Base-by-base conservation (phyloP, 2,797 vertebrate species). In the Pipistrellus kuhlii region DNA sequence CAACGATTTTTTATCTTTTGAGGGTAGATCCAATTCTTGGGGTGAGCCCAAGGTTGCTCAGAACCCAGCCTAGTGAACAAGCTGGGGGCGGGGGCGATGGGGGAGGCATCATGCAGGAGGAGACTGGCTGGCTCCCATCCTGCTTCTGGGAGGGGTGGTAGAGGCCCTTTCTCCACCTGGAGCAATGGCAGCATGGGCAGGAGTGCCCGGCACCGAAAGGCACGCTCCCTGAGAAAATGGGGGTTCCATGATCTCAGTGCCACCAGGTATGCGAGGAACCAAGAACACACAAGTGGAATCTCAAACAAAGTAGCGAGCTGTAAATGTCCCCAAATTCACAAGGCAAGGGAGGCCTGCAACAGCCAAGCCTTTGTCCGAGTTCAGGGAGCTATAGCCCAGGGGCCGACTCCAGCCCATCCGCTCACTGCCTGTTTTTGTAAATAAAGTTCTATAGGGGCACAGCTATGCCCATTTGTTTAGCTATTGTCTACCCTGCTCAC, bases 391-490 rank as follows among this genome's bases (percentile, higher is more conserved):
- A 55, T 13, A 57, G 73, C 44, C 68, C 32, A 38, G 17, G 14
- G 46, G 75, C 41, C 77, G 76, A 95, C 85, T 48, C 25, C 18
- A 88, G 71, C 46, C 75, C 9, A 38, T 21, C 59, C 38, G 46
- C 32, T 35, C n/a, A 72, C 44, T 41, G 44, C 35, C 51, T 86
- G 46, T 66, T 88, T 75, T 92, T 81, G 46, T 80, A 89, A 94
- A 92, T 86, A 69, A 88, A 93, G 69, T 83, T 94, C 90, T 55
- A 83, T 13, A 83, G 51, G 38, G 51, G 4, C 75, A 78, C 30
- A 48, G n/a, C 27, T 71, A 68, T 2, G 11, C 71, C 66, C 7
- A 15, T 75, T 78, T 90, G 90, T 86, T 90, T 77, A 73, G 20
- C 7, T 55, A 15, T 44, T 73, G n/a, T 71, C 30, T 77, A 44